Percentiles rank a stretch among this genome's conserved stretches.
Evolutionary conservation across 2,113 vertebrate species (phyloP).

Genomic region (Columbina picui): DNA sequence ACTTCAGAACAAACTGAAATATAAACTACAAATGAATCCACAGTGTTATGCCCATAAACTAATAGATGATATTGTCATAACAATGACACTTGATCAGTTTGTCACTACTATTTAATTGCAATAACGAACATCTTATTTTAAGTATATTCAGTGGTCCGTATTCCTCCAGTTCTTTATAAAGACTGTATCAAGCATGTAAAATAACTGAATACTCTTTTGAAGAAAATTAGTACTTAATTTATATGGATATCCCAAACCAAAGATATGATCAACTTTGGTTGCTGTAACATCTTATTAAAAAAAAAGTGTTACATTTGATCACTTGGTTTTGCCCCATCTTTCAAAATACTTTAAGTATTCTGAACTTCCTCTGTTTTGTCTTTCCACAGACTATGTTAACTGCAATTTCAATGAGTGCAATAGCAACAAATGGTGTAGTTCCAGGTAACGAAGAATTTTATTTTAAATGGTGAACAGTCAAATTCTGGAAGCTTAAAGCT

Average conservation of each 20-base stretch:
- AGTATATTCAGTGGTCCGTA: not conserved
- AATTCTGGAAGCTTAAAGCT: not conserved
- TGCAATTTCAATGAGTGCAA: conserved; percentile 97
- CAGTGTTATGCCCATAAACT: not conserved
- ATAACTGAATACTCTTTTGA: not conserved
- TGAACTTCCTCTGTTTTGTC: not conserved
- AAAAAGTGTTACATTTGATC: not conserved
- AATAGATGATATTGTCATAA: not conserved
- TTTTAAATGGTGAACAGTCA: not conserved
- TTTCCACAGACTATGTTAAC: conserved; percentile 91
- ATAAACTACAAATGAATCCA: not conserved
- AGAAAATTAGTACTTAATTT: not conserved
- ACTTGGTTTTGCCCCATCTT: not conserved
- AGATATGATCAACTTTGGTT: not conserved
- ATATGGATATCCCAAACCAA: not conserved
- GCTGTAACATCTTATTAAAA: not conserved
- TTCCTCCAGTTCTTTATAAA: not conserved
- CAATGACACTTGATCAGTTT: not conserved
- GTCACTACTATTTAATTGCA: not conserved
- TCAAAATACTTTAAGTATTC: not conserved
- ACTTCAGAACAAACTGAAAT: not conserved
- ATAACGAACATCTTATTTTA: not conserved
- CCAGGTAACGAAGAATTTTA: conserved; percentile 81
- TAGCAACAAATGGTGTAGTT: conserved; percentile 95
- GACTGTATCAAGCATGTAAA: not conserved